Base-by-base conservation (phyloP, 2,113 vertebrate genomes). In the Labeo catla region DNA sequence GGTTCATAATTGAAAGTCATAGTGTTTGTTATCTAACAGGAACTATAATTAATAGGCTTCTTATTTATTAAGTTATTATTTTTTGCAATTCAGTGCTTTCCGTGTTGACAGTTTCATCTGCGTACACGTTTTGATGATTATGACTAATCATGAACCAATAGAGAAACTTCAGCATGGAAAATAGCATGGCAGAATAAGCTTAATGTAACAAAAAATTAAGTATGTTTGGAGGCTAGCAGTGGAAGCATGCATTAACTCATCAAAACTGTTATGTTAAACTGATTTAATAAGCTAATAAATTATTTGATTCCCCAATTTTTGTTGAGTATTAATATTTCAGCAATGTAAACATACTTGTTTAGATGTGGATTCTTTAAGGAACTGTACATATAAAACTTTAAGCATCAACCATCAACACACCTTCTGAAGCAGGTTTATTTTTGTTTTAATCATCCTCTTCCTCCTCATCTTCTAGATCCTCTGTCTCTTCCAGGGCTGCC, bases 391-490 rank as follows among this genome's bases (percentile, higher is more conserved):
- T 16, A 54, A 16, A 59, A 7, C 6, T 59, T 3, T 21, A 72
- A 74, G n/a, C 21, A 23, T 21, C 28, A 50, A 19, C 28, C 16
- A 28, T 59, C 57, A 79, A 43, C 6, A n/a, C 34, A 59, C 57
- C 19, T 59, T 59, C 57, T 59, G 21, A 59, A 59, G 57, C 5
- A 79, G 36, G 5, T 50, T 21, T 49, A n/a, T n/a, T 49, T 83
- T 49, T 54, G 43, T 93, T 91, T 16, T 93, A 93, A 0, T 94
- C 92, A 6, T 96, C 94, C 0, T 93, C 97, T 0, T 97, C 95
- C 0, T 93, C 95, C 0, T 96, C 96, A 0, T 95, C 95, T 0
- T 96, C 96, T 15, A 90, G 80, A 0, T 91, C 94, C 50, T 96
- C 95, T 1, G 85, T 90, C 36, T 96, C 95, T 49, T 96, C 95